Percentiles rank a stretch among this genome's conserved stretches.
phyloP scores from a whole-genome alignment of 1,140 invertebrate genomes.

The Drosophila pruinosa region DNA sequence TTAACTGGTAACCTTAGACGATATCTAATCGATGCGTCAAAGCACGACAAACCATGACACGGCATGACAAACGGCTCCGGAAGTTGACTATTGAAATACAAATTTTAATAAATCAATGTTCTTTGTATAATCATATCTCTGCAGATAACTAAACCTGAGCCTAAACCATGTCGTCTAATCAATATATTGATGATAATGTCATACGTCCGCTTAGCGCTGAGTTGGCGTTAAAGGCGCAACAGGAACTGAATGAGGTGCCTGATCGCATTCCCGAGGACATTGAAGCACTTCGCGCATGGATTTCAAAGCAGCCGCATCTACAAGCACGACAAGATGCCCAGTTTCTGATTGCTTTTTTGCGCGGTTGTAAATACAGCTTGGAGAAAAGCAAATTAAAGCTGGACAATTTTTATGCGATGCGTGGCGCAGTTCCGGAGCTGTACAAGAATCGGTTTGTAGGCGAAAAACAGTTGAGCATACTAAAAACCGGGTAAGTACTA shows the following conservation, averaged over 20 bases:
- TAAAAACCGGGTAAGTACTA: slow-evolving; percentile 63
- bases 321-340: slow-evolving; percentile 84
- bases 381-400: slow-evolving; percentile 87
- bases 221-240: slow-evolving; percentile 83
- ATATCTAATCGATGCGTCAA: slow-evolving; percentile 52
- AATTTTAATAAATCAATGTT: slow-evolving; percentile 74
- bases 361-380: slow-evolving; percentile 88
- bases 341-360: slow-evolving; percentile 86
- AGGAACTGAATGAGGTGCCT: slow-evolving; percentile 86
- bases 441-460: slow-evolving; percentile 78
- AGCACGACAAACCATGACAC: slow-evolving; percentile 41
- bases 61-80: slow-evolving; percentile 34
- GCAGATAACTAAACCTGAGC: slow-evolving; percentile 44
- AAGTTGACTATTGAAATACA: slow-evolving; percentile 40
- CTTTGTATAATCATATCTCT: slow-evolving; percentile 27
- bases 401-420: slow-evolving; percentile 87
- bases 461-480: slow-evolving; percentile 67
- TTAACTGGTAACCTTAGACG: slow-evolving; percentile 18
- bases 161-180: slow-evolving; percentile 41
- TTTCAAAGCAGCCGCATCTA: slow-evolving; percentile 86
- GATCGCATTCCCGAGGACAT: slow-evolving; percentile 84
- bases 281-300: slow-evolving; percentile 85
- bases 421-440: slow-evolving; percentile 85
- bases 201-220: slow-evolving; percentile 80
- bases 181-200: slow-evolving; percentile 26